These are phyloP conservation scores for Priocnemis perturbator DNA, from an alignment of 2,888 invertebrate species.

Conservation along the genomic window DNA sequence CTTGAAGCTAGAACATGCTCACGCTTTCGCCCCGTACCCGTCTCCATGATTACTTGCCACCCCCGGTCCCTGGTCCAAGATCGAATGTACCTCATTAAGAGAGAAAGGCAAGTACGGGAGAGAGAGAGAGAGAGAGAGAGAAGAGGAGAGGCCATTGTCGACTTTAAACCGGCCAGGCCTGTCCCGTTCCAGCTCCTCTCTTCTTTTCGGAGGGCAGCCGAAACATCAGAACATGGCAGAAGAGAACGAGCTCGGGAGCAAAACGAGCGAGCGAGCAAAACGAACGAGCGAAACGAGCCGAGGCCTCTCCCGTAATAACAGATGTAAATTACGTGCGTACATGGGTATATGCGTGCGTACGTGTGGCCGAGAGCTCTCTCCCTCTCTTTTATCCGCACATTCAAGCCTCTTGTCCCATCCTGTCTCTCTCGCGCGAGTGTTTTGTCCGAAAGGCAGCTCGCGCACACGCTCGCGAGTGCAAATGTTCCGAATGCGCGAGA, in stretches of 20 bases:
- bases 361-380: conserved; percentile 20
- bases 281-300: conserved; percentile 39
- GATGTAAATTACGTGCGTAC: conserved; percentile 75
- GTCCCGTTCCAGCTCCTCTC: no score
- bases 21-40: no score
- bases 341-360: conserved; percentile 43
- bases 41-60: no score
- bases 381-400: background rate
- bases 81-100: background rate
- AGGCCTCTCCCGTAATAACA: conserved; percentile 70
- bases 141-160: conserved; percentile 24
- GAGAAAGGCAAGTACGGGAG: background rate
- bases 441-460: conserved; percentile 5
- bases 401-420: conserved; percentile 1
- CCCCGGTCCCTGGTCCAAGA: no score
- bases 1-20: no score
- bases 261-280: conserved; percentile 24
- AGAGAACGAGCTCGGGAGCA: background rate
- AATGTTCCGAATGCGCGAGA: background rate
- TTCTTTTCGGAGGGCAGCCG: conserved; percentile 47
- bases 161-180: conserved; percentile 2
- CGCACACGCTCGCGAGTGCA: conserved; percentile 5
- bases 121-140: background rate
- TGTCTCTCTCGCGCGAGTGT: conserved; percentile 1
- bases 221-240: conserved; percentile 49